Evolutionary conservation across 1,140 invertebrate species (phyloP), one percentile per base, ranked within the genome.

Genomic region (Aricia agestis): DNA sequence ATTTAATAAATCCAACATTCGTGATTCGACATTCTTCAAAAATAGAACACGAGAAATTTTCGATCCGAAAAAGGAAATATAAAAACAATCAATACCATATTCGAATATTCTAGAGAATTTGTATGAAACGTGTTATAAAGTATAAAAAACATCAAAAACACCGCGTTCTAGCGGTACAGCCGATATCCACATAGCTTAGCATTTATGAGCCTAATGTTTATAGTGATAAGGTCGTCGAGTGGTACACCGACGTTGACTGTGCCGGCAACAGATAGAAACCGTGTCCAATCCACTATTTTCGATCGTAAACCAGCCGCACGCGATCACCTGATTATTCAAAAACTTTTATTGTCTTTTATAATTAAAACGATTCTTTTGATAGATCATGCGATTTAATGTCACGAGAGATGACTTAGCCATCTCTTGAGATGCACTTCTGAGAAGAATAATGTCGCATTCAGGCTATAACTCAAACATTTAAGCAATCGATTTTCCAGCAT

Each of bases 321-420:
- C 79, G 75, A 78, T 69, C 69, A 61, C 59, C 69, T 74, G 70
- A 76, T 76, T 76, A 75, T 72, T 75, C 74, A 72, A 70, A 71
- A 76, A 71, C 59, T 78, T 78, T 81, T 79, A 81, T 79, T 79
- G 78, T 79, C 75, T 79, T 72, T 74, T 72, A 72, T 79, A 81
- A 81, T 79, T 81, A 74, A 77, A 73, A 74, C 69, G 41, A 63
- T 63, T 63, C 59, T 63, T 63, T 63, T 63, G 19, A 63, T 63
- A 63, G 59, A 63, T 19, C 59, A 63, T 63, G 59, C 59, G 59
- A 63, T 63, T 63, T 63, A 19, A 25, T 63, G 59, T 63, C 59
- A 63, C 59, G 59, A 63, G 10, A 63, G 18, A 25, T 63, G 59
- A 63, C 59, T 19, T 63, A 36, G 36, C 36, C 18, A 19, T n/a